phyloP scores from a whole-genome alignment of 2,113 vertebrate genomes.

The Rhodinocichla rosea region DNA sequence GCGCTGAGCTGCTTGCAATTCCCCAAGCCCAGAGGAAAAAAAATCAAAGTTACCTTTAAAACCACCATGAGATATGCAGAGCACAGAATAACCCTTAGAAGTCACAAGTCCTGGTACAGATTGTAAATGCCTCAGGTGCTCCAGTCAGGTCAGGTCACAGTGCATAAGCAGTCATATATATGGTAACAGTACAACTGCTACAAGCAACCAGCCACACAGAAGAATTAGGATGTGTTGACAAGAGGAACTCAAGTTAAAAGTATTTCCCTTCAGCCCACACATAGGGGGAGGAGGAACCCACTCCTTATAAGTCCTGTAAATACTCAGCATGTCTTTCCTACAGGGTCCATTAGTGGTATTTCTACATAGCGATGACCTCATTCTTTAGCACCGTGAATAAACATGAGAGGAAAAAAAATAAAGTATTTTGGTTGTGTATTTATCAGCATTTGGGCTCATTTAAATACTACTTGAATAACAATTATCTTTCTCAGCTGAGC shows the following conservation, averaged over 20 bases:
- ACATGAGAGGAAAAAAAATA: not conserved
- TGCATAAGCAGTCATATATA: not conserved
- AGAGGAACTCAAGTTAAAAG: slow-evolving; percentile 6
- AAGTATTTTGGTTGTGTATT: slow-evolving; percentile 21
- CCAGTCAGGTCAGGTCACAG: not conserved
- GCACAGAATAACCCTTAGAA: not conserved
- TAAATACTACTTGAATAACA: slow-evolving; percentile 41
- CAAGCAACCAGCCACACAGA: not conserved
- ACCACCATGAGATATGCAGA: rapidly evolving
- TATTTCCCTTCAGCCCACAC: not conserved
- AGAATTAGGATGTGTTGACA: slow-evolving; percentile 19
- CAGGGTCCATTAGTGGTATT: not conserved
- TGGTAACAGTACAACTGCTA: not conserved
- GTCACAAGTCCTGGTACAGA: not conserved
- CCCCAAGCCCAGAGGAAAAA: not conserved
- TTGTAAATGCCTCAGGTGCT: not conserved
- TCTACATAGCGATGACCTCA: slow-evolving; percentile 26
- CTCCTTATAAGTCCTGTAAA: not conserved
- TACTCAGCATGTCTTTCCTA: not conserved
- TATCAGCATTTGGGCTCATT: slow-evolving; percentile 26
- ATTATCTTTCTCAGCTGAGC: slow-evolving; percentile 46
- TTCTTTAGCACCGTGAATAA: slow-evolving; percentile 13
- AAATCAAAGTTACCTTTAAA: not conserved
- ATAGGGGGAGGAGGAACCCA: not conserved
- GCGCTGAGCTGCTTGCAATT: not conserved